Conservation (phyloP, 2,113 vertebrate genomes). For the Amphilophus citrinellus region DNA sequence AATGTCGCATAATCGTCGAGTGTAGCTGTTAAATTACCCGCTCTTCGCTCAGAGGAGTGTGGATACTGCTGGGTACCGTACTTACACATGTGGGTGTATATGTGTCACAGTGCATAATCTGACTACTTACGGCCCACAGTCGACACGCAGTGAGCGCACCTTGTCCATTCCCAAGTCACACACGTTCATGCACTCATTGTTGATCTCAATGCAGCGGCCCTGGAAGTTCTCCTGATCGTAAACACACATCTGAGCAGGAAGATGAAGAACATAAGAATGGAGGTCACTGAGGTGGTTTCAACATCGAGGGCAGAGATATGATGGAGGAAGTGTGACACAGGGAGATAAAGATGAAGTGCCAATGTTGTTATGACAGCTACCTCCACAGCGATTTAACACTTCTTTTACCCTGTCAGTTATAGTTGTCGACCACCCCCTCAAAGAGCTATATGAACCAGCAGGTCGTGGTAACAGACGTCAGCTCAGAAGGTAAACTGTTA, state of each 20-base stretch:
- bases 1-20: conserved; percentile 41
- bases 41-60: conserved; percentile 34
- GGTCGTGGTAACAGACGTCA: not conserved
- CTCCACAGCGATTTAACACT: not conserved
- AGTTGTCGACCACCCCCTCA: conserved; percentile 28
- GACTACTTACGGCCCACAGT: conserved; percentile 81
- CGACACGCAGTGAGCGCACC: conserved; percentile 80
- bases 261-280: not conserved
- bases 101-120: not conserved
- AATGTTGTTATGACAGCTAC: conserved; percentile 15
- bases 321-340: not conserved
- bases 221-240: conserved; percentile 85
- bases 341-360: not conserved
- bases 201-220: conserved; percentile 82
- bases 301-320: not conserved
- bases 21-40: conserved; percentile 21
- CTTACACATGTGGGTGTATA: conserved; percentile 4
- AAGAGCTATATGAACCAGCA: conserved; percentile 25
- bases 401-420: not conserved
- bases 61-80: conserved; percentile 19
- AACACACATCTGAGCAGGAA: conserved; percentile 73
- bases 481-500: conserved; percentile 30
- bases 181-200: conserved; percentile 78
- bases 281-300: not conserved
- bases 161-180: conserved; percentile 81